phyloP scores from a whole-genome alignment of 1,140 invertebrate genomes.

The Carcinoscorpius rotundicauda region DNA sequence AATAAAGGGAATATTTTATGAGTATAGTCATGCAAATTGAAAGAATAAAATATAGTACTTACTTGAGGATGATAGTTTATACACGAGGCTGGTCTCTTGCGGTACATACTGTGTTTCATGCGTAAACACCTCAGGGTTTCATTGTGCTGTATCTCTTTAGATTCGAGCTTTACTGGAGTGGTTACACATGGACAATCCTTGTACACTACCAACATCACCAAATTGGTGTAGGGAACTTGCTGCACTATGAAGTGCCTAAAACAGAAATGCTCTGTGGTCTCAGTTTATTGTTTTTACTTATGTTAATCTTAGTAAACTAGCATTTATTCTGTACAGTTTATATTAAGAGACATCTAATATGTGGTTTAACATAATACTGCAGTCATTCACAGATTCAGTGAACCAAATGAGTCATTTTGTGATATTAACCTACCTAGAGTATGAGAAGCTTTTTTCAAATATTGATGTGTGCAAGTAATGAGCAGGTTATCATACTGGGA shows the following conservation, averaged over 20 bases:
- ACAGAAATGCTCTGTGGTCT: constrained; percentile 5
- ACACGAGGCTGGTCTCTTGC: constrained; percentile 53
- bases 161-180: constrained; percentile 64
- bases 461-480: no score
- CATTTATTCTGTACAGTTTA: no score
- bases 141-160: constrained; percentile 35
- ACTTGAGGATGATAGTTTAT: constrained; percentile 79
- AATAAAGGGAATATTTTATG: no score
- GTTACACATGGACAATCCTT: constrained; percentile 76
- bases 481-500: no score
- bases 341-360: no score
- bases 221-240: constrained; percentile 79
- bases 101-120: constrained; percentile 42
- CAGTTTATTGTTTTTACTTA: neutral
- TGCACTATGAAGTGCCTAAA: constrained; percentile 81
- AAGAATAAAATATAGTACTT: constrained; percentile 27
- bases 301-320: no score
- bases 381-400: no score
- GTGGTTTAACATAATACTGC: no score
- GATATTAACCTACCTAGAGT: no score
- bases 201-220: constrained; percentile 77
- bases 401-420: no score
- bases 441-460: no score
- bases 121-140: constrained; percentile 13
- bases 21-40: no score